Base-by-base conservation (phyloP, 2,797 vertebrate genomes). In the Catamblyrhynchus diadema region DNA sequence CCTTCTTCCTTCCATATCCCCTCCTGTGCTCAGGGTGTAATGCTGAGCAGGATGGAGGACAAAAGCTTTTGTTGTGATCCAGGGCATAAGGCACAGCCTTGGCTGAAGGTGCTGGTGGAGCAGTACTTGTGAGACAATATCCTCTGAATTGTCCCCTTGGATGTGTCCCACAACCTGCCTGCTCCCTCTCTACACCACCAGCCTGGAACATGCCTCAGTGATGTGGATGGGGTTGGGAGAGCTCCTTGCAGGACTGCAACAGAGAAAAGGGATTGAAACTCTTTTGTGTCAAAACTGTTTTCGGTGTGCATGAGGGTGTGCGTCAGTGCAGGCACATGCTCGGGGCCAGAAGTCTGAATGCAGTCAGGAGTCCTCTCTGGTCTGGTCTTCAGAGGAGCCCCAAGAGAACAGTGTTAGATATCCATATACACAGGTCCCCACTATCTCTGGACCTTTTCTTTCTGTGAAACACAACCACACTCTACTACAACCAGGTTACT, bases 151-250 rank as follows among this genome's bases (percentile, higher is more conserved):
- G 30, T 33, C 14, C 23, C 59, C 13, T 39, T 48, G 53, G 75
- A 20, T 45, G 5, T 54, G n/a, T 23, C 11, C 15, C 45, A 42
- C 17, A 61, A 12, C 12, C 22, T 86, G 27, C 22, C 35, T 23
- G 13, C 48, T 78, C 7, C 41, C 14, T 3, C 11, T 79, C 18
- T 28, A 3, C 23, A 48, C 7, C 18, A 3, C 54, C 44, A 39
- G 18, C 42, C 33, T 86, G 48, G 28, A 53, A 48, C 14, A 24
- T 18, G 9, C 19, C 33, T 53, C 0, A 0, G 15, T 54, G 59
- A 73, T 62, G 33, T 19, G 60, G 14, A 16, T 0, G 4, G 47
- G 59, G 4, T 2, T 73, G 37, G 37, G 37, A 90, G 24, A 71
- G 11, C 32, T 78, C n/a, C 57, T 80, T 71, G 42, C 20, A 80